Evolutionary conservation across 2,113 vertebrate species (phyloP).

Genomic region (Hemicordylus capensis): DNA sequence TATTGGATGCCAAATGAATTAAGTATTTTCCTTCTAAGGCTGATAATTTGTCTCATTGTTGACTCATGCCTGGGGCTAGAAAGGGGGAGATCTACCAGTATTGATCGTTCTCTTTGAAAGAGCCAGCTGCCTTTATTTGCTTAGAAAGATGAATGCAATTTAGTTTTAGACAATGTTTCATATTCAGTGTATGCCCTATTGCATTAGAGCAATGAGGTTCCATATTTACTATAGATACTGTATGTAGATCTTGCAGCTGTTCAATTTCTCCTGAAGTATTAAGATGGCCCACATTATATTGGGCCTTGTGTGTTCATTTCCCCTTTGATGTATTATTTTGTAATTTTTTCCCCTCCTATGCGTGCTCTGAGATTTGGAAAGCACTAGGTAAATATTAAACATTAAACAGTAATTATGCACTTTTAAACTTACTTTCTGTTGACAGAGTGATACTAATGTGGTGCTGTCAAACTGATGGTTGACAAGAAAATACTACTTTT

Average conservation of each 20-base stretch:
- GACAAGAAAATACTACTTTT: conserved; percentile 40
- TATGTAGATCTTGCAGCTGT: conserved; percentile 8
- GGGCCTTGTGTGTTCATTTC: conserved; percentile 1
- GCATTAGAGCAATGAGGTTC: conserved; percentile 14
- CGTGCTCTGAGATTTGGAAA: conserved; percentile 46
- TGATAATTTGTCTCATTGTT: conserved; percentile 18
- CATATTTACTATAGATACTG: conserved; percentile 15
- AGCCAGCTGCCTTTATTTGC: conserved; percentile 34
- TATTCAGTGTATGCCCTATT: conserved; percentile 4
- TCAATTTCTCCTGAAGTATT: conserved; percentile 21
- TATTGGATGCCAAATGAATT: conserved; percentile 15
- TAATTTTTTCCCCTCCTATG: conserved; percentile 17
- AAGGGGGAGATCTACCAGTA: conserved; percentile 4
- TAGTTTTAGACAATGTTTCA: conserved; percentile 35
- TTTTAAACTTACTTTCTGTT: conserved; percentile 53
- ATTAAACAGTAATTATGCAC: conserved; percentile 51
- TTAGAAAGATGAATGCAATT: conserved; percentile 13
- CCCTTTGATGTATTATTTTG: conserved; percentile 28
- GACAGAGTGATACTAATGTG: conserved; percentile 5
- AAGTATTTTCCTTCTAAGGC: conserved; percentile 6
- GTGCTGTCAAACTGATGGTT: conserved; percentile 31
- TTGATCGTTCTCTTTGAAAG: conserved; percentile 29
- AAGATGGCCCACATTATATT: background rate
- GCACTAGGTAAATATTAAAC: conserved; percentile 50
- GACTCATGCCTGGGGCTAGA: conserved; percentile 1